Evolutionary conservation across 2,888 invertebrate genomes (phyloP).

Genomic region (Drosophila nr. perissopoda): DNA sequence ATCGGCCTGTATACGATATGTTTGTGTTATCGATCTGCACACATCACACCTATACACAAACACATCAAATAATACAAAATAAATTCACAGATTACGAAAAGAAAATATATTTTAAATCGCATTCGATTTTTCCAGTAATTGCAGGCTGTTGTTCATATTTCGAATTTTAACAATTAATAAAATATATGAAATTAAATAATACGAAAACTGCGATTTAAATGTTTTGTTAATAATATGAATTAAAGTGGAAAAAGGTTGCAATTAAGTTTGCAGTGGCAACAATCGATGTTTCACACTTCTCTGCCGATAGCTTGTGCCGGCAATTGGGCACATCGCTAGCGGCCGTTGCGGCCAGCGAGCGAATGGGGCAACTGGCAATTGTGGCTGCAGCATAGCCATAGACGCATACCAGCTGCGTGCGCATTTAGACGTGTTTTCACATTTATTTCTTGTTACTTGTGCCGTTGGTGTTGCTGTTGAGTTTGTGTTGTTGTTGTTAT

Average conservation of each 20-base stretch:
- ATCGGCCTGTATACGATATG: constrained; percentile 20
- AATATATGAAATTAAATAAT: not conserved
- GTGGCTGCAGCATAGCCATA: constrained; percentile 49
- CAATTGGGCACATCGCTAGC: constrained; percentile 32
- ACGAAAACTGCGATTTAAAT: not conserved
- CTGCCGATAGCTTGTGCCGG: constrained; percentile 33
- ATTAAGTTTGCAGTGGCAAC: not conserved
- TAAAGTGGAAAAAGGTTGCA: no score
- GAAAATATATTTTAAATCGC: not conserved
- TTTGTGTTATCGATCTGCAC: constrained; percentile 31
- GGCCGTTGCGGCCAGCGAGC: constrained; percentile 34
- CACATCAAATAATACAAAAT: not conserved
- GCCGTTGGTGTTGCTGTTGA: constrained; percentile 22
- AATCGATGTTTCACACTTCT: constrained; percentile 15
- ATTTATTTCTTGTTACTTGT: constrained; percentile 1
- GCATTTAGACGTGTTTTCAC: constrained; percentile 64
- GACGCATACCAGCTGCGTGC: constrained; percentile 72
- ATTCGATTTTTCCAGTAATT: not conserved
- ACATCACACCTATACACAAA: not conserved
- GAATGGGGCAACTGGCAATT: constrained; percentile 30
- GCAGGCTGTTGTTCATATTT: not conserved
- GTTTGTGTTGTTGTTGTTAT: constrained; percentile 10
- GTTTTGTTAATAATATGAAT: not conserved
- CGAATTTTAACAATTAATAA: not conserved
- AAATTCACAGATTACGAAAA: not conserved